Base-by-base conservation (phyloP, 2,113 vertebrate species). In the Agapornis roseicollis region DNA sequence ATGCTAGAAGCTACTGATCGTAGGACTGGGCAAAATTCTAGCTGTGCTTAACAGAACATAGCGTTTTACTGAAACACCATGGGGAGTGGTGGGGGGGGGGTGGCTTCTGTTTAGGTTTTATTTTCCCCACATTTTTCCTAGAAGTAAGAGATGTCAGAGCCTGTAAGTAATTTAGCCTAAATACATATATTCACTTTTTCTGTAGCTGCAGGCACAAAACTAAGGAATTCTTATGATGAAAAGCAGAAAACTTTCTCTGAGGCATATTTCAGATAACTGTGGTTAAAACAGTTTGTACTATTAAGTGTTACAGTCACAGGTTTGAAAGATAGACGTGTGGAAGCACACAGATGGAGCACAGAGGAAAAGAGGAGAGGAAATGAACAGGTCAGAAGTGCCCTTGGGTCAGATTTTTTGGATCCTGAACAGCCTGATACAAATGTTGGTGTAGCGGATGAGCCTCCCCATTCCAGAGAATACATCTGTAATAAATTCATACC, bases 41-140 rank as follows among this genome's bases (percentile, higher is more conserved):
- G 7, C 37, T 58, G 46, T 74, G 47, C 13, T 29, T 41, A 55
- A 22, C 17, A 93, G 53, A 73, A 63, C 25, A 16, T 9, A 24
- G 4, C 33, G 6, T 84, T 80, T 61, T 86, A 20, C 20, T 77
- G 41, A 68, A 73, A 65, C 5, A 23, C 15, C 0, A 0, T 19
- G 5, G 22, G 60, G 44, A 49, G n/a, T n/a, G n/a, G n/a, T n/a
- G n/a, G n/a, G n/a, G n/a, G n/a, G n/a, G n/a, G n/a, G n/a, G n/a
- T n/a, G n/a, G 49, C 78, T 70, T 49, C 3, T n/a, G 4, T 19
- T 1, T 3, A 44, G 47, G 4, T 8, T 35, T n/a, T 18, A 8
- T 5, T 9, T 5, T n/a, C 2, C 3, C 9, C 0, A 7, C 3
- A 33, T 70, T 28, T 44, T 73, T 79, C 14, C 16, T 8, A 44